A percentile compares a stretch with the other conserved stretches of the same genome.
phyloP scores from a whole-genome alignment of 2,888 invertebrate species.

The Cephus pygmeus region DNA sequence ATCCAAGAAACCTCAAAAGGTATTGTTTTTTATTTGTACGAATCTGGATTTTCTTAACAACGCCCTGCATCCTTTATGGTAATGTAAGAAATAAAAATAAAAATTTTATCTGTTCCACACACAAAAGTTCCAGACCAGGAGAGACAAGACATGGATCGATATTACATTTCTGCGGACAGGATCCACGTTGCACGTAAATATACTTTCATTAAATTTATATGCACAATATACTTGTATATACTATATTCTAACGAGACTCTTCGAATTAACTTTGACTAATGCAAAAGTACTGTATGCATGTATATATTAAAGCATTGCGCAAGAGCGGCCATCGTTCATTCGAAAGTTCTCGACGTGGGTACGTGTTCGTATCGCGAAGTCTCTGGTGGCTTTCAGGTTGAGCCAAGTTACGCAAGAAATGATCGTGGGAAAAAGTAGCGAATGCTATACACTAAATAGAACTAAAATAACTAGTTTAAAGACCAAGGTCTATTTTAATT shows the following conservation, averaged over 20 bases:
- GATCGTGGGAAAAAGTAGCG: constrained; percentile 4
- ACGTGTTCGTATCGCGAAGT: background rate
- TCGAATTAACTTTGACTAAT: background rate
- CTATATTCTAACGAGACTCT: background rate
- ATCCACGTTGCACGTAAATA: constrained; percentile 71
- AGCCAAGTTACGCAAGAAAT: background rate
- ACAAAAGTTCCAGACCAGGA: background rate
- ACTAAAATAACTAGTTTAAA: background rate
- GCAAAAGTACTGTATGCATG: background rate
- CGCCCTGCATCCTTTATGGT: background rate
- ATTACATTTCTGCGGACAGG: constrained; percentile 75
- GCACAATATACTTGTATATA: too few relatives aligned
- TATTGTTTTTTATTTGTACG: background rate
- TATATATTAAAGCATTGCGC: background rate
- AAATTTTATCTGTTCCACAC: background rate
- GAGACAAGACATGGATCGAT: constrained; percentile 64
- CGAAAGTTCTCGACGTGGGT: background rate
- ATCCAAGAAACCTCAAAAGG: constrained; percentile 52
- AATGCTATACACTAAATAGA: background rate
- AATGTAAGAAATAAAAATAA: background rate
- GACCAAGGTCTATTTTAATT: background rate
- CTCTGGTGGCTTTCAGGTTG: background rate
- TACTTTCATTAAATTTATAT: background rate
- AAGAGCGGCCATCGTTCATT: background rate
- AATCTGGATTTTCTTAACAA: background rate